Conservation (phyloP, 2,797 vertebrate genomes). For the Iguana delicatissima region DNA sequence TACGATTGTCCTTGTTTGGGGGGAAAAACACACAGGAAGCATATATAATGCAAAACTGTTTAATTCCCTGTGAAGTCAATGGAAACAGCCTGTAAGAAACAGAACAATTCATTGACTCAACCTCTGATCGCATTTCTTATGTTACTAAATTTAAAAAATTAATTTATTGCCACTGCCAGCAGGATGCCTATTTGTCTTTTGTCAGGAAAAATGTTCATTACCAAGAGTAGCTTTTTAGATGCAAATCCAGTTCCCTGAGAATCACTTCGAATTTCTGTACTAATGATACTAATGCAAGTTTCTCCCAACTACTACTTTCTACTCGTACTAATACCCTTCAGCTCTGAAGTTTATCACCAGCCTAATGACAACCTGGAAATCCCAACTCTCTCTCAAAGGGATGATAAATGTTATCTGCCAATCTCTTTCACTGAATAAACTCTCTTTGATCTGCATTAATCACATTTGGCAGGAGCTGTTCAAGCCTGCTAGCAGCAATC, state of each 20-base stretch:
- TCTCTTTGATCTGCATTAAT: slow-evolving; percentile 83
- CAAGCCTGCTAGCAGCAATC: slow-evolving; percentile 76
- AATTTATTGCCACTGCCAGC: slow-evolving; percentile 48
- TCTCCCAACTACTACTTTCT: slow-evolving; percentile 64
- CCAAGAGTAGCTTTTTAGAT: slow-evolving; percentile 50
- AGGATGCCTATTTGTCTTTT: slow-evolving; percentile 46
- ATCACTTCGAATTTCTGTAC: slow-evolving; percentile 68
- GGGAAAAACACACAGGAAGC: no score
- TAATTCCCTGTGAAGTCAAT: slow-evolving; percentile 35
- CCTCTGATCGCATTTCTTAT: slow-evolving; percentile 28
- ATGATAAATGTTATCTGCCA: slow-evolving; percentile 83
- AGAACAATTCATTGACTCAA: slow-evolving; percentile 19
- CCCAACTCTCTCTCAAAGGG: slow-evolving; percentile 76
- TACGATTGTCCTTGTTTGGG: not conserved
- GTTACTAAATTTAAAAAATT: slow-evolving; percentile 41
- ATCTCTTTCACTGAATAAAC: slow-evolving; percentile 79
- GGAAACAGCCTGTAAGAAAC: slow-evolving; percentile 25
- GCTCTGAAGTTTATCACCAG: slow-evolving; percentile 71
- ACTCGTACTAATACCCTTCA: slow-evolving; percentile 66
- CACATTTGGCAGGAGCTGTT: slow-evolving; percentile 79
- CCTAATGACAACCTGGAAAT: slow-evolving; percentile 74
- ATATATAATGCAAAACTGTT: not conserved
- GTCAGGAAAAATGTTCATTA: slow-evolving; percentile 50
- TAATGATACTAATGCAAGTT: slow-evolving; percentile 65
- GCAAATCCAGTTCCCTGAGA: slow-evolving; percentile 49